Conservation (phyloP, 2,113 vertebrate genomes). For the Nicator chloris region DNA sequence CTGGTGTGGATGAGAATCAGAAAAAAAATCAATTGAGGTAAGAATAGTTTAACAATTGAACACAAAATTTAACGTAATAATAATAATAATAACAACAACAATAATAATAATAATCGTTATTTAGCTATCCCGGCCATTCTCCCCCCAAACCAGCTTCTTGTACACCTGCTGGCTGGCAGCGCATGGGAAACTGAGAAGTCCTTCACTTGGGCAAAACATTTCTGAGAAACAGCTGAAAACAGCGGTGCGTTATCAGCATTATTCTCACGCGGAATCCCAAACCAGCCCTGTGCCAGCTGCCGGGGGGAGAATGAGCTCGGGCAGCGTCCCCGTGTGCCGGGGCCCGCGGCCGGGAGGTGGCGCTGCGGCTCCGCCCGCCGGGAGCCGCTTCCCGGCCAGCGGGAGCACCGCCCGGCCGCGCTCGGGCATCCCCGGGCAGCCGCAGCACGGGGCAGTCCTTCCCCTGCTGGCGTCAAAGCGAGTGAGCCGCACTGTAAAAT, state of each 20-base stretch:
- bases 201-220: background rate
- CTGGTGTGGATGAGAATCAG: background rate
- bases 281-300: rapidly evolving
- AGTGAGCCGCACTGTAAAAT: rapidly evolving
- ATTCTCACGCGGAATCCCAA: rapidly evolving
- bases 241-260: rapidly evolving
- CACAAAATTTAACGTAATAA: background rate
- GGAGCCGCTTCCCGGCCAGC: rapidly evolving
- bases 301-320: rapidly evolving
- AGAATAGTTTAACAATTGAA: background rate
- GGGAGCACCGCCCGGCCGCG: rapidly evolving
- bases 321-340: background rate
- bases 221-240: rapidly evolving
- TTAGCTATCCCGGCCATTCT: background rate
- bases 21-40: background rate
- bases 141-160: background rate
- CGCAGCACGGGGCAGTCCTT: rapidly evolving
- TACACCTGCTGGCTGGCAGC: background rate
- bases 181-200: background rate
- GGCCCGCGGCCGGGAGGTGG: background rate
- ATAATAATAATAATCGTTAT: background rate
- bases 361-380: background rate
- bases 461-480: background rate
- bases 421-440: too few species aligned
- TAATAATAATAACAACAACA: too few species aligned